Percentiles rank a stretch among this genome's conserved stretches.
phyloP scores from a whole-genome alignment of 2,888 invertebrate species.

The Eristalinus aeneus region DNA sequence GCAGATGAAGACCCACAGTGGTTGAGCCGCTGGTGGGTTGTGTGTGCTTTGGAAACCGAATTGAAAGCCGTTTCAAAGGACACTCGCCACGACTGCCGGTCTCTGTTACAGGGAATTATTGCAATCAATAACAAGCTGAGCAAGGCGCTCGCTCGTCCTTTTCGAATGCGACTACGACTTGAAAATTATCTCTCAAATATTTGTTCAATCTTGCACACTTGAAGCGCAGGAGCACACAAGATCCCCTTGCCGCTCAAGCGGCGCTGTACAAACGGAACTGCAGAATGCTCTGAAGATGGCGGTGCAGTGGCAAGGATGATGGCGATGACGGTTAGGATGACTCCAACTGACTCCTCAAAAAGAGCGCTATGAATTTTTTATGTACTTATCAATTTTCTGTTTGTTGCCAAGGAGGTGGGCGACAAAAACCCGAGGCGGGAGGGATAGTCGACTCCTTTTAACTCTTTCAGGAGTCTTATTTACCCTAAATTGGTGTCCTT shows the following conservation, averaged over 20 bases:
- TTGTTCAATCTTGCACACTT: conserved; percentile 61
- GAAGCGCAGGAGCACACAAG: conserved; percentile 7
- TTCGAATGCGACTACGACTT: conserved; percentile 32
- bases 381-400: conserved; percentile 66
- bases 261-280: not conserved
- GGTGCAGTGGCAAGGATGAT: not conserved
- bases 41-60: not conserved
- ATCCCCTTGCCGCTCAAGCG: not conserved
- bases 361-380: conserved; percentile 64
- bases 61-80: not conserved
- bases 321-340: conserved; percentile 9
- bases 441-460: conserved; percentile 51
- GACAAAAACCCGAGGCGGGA: not conserved
- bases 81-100: not conserved
- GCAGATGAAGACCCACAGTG: conserved; percentile 6
- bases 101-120: conserved; percentile 31
- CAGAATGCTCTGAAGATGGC: not conserved
- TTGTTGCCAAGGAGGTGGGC: conserved; percentile 46
- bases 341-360: conserved; percentile 50
- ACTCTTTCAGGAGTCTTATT: conserved; percentile 55
- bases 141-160: conserved; percentile 6
- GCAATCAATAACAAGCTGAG: conserved; percentile 52
- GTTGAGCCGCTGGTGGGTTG: not conserved
- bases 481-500: conserved; percentile 44
- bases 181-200: conserved; percentile 68